phyloP scores from a whole-genome alignment of 1,140 invertebrate species.

The Leptopilina boulardi region DNA sequence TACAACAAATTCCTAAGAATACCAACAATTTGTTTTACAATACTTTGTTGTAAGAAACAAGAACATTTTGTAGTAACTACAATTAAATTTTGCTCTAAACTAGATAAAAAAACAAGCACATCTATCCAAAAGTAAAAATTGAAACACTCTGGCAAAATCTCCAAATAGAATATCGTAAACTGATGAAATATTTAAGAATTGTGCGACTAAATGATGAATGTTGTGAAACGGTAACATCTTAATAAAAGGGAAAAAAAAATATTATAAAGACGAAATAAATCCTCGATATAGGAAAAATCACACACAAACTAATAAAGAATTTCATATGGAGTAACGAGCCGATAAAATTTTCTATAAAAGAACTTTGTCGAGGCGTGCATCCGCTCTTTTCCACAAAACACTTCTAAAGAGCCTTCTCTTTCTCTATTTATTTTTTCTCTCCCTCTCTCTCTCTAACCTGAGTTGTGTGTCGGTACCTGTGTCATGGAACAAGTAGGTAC shows the following conservation, averaged over 20 bases:
- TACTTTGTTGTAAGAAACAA: no score
- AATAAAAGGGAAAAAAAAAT: neutral
- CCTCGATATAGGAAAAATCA: neutral
- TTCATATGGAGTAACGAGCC: conserved; percentile 28
- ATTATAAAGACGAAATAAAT: neutral
- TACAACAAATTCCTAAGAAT: no score
- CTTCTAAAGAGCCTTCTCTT: neutral
- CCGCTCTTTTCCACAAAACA: conserved; percentile 45
- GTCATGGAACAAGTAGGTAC: conserved; percentile 27
- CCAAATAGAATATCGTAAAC: no score
- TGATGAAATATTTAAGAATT: neutral
- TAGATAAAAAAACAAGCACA: no score
- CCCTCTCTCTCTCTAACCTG: conserved; percentile 30
- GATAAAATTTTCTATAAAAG: conserved; percentile 38
- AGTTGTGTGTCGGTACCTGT: conserved; percentile 31
- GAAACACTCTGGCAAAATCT: no score
- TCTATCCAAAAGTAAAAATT: no score
- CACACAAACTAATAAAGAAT: neutral
- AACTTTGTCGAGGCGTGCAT: conserved; percentile 51
- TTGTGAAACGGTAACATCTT: no score
- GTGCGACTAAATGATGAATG: neutral
- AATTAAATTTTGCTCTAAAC: no score
- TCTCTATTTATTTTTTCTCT: no score
- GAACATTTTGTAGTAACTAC: no score
- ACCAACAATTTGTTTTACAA: no score